A percentile compares a stretch with the other conserved stretches of the same genome.
These are phyloP conservation scores for Scolopax rusticola DNA, from an alignment of 2,797 vertebrate genomes.

Conservation along the genomic window DNA sequence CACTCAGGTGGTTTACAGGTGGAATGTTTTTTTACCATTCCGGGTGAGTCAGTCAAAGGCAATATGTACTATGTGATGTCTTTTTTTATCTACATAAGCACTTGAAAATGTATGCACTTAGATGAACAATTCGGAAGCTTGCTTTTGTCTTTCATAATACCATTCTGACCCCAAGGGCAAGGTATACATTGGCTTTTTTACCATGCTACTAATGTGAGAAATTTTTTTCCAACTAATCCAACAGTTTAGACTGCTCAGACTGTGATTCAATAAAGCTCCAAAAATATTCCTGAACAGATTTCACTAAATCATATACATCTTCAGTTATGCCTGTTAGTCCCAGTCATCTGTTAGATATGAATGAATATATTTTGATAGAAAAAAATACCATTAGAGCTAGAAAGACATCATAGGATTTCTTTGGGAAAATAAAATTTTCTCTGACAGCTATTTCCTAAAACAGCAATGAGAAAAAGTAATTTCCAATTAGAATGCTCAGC, in stretches of 20 bases:
- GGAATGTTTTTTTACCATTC: not conserved
- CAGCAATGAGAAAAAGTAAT: not conserved
- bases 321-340: not conserved
- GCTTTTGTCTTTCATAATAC: not conserved
- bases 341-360: not conserved
- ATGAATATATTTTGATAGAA: not conserved
- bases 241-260: not conserved
- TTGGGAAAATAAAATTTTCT: not conserved
- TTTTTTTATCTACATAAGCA: not conserved
- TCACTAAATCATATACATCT: not conserved
- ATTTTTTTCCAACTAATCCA: not conserved
- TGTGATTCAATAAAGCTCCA: not conserved
- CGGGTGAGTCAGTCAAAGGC: not conserved
- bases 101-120: not conserved
- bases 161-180: not conserved
- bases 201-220: not conserved
- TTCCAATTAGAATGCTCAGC: not conserved
- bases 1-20: not conserved
- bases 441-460: not conserved
- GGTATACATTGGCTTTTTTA: fast-evolving
- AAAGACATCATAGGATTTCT: not conserved
- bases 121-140: not conserved
- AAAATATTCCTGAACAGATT: conserved; percentile 18
- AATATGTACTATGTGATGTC: no score
- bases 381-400: not conserved